A percentile compares a stretch with the other conserved stretches of the same genome.
Evolutionary conservation across 2,797 vertebrate species (phyloP).

Genomic region (Pempheris klunzingeri): DNA sequence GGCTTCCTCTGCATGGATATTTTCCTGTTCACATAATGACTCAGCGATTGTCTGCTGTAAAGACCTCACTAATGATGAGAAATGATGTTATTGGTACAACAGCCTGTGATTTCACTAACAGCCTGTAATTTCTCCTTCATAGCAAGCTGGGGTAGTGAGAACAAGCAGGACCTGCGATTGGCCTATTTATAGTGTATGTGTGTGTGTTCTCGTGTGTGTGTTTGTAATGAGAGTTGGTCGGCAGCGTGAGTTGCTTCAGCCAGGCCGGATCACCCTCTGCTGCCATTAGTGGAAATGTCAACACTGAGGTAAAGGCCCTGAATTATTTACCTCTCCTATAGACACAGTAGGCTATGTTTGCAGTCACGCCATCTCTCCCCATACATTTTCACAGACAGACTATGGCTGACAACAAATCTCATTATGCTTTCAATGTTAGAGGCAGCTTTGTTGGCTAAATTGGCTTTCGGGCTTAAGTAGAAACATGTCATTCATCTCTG

Average conservation of each 20-base stretch:
- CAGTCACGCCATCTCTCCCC: conserved; percentile 24
- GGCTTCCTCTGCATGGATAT: conserved; percentile 13
- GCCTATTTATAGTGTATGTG: conserved; percentile 48
- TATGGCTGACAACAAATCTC: background rate
- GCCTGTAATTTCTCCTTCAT: conserved; percentile 62
- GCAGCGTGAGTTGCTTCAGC: conserved; percentile 36
- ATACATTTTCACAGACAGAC: conserved; percentile 8
- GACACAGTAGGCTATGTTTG: conserved; percentile 28
- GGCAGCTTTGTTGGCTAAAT: conserved; percentile 17
- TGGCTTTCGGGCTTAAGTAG: conserved; percentile 36
- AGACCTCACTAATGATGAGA: conserved; percentile 55
- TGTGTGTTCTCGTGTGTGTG: conserved; percentile 20
- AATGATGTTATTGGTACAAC: conserved; percentile 63
- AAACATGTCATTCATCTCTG: conserved; percentile 61
- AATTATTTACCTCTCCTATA: conserved; percentile 69
- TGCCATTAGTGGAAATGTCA: conserved; percentile 71
- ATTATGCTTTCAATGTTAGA: conserved; percentile 4
- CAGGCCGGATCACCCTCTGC: conserved; percentile 34
- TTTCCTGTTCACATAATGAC: conserved; percentile 40
- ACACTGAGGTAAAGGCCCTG: conserved; percentile 60
- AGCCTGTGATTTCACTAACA: conserved; percentile 67
- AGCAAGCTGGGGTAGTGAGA: conserved; percentile 28
- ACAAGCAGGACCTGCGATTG: conserved; percentile 46
- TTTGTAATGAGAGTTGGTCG: conserved; percentile 43
- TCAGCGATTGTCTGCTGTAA: conserved; percentile 32